Evolutionary conservation across 2,888 invertebrate species (phyloP).

Genomic region (Notodonta dromedarius): DNA sequence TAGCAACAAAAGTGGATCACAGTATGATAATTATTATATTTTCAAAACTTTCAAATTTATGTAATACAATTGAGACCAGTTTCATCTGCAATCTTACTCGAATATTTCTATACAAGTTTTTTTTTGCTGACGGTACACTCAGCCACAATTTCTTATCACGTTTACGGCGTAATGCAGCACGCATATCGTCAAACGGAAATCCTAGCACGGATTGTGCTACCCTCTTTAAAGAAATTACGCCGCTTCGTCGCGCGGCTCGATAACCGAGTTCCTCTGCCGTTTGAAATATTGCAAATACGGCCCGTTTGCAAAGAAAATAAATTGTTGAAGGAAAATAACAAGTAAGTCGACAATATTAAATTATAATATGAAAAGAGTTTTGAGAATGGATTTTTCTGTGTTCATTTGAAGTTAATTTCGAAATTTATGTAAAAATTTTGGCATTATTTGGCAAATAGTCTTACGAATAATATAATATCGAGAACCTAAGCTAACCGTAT

Average conservation of each 20-base stretch:
- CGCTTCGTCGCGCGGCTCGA: conserved; percentile 15
- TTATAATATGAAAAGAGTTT: background rate
- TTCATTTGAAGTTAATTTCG: too few relatives aligned
- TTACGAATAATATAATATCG: too few relatives aligned
- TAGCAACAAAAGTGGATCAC: background rate
- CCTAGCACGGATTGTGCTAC: background rate
- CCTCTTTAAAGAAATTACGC: background rate
- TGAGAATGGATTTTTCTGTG: background rate
- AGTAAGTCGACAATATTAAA: conserved; percentile 10
- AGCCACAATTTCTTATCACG: background rate
- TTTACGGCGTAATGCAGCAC: background rate
- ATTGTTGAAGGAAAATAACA: conserved; percentile 21
- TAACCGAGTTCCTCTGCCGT: conserved; percentile 17
- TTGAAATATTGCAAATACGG: conserved; percentile 21
- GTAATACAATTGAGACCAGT: too few relatives aligned
- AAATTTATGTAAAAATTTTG: background rate
- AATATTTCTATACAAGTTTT: too few relatives aligned
- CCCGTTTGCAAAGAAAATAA: conserved; percentile 15
- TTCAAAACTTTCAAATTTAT: too few relatives aligned
- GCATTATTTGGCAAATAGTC: too few relatives aligned
- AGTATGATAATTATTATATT: background rate
- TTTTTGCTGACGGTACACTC: background rate
- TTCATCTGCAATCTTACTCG: too few relatives aligned
- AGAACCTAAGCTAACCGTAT: too few relatives aligned
- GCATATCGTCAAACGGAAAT: conserved; percentile 1